Evolutionary conservation across 2,888 invertebrate species (phyloP).

Genomic region (Clunio marinus): DNA sequence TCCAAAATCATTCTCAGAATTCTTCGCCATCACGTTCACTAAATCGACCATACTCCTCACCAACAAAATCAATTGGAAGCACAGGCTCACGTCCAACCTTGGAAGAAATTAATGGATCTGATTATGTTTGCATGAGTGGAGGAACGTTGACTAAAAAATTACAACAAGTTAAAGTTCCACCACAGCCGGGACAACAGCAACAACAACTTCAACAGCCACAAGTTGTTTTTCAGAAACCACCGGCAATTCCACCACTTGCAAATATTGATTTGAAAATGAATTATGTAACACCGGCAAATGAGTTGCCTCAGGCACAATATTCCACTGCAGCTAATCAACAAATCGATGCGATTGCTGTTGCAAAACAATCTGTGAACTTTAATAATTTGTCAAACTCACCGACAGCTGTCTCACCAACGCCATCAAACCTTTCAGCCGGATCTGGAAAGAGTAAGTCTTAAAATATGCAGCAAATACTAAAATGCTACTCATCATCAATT

Average conservation of each 20-base stretch:
- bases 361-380: slow-evolving; percentile 45
- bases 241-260: slow-evolving; percentile 42
- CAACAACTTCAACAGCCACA: slow-evolving; percentile 28
- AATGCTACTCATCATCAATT: no score
- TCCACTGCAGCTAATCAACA: slow-evolving; percentile 50
- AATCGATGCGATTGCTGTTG: slow-evolving; percentile 51
- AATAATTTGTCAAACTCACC: slow-evolving; percentile 44
- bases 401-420: slow-evolving; percentile 62
- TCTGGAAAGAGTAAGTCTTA: slow-evolving; percentile 51
- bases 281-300: slow-evolving; percentile 50
- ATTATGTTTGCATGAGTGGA: slow-evolving; percentile 83
- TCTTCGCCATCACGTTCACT: slow-evolving; percentile 39
- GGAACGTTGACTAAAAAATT: slow-evolving; percentile 48
- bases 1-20: slow-evolving; percentile 27
- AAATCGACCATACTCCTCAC: slow-evolving; percentile 33
- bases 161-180: slow-evolving; percentile 42
- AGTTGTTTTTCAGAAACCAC: slow-evolving; percentile 16
- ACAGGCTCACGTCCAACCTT: slow-evolving; percentile 53
- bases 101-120: slow-evolving; percentile 71
- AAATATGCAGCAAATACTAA: not conserved
- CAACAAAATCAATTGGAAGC: slow-evolving; percentile 41
- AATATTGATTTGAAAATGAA: slow-evolving; percentile 51
- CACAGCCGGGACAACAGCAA: slow-evolving; percentile 30
- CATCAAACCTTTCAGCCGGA: slow-evolving; percentile 61
- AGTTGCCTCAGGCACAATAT: slow-evolving; percentile 49